phyloP scores from a whole-genome alignment of 2,113 vertebrate species.

The Ahaetulla prasina region DNA sequence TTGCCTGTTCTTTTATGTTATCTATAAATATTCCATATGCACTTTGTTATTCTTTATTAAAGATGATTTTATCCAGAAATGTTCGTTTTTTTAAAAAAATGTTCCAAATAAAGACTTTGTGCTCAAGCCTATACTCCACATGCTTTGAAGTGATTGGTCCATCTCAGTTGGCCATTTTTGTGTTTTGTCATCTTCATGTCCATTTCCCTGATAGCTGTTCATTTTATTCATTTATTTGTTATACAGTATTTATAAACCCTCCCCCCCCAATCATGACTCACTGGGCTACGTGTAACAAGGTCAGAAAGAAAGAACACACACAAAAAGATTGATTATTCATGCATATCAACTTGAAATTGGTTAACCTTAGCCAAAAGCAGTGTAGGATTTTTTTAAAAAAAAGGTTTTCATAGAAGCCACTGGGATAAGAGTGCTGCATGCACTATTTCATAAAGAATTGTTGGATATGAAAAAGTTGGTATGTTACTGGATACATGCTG shows the following conservation, averaged over 20 bases:
- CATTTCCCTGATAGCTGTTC: neutral
- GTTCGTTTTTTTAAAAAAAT: slow-evolving; percentile 22
- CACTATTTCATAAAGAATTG: neutral
- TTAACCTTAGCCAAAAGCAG: neutral
- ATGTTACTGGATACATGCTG: neutral
- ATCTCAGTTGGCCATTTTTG: neutral
- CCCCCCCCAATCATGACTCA: neutral
- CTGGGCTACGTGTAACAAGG: neutral
- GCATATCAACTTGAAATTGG: neutral
- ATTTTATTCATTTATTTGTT: neutral
- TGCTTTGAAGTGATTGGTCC: neutral
- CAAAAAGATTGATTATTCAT: neutral
- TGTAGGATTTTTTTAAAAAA: neutral
- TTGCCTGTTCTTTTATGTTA: slow-evolving; percentile 49
- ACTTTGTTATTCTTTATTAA: slow-evolving; percentile 80
- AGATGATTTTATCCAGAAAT: slow-evolving; percentile 37
- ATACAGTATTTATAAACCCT: neutral
- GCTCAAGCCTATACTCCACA: neutral
- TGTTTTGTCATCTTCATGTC: neutral
- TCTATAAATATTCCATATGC: slow-evolving; percentile 62
- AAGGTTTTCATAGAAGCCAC: neutral
- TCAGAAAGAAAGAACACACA: neutral
- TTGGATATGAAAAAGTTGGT: neutral
- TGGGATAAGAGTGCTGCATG: neutral
- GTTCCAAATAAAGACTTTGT: neutral